A percentile compares a stretch with the other conserved stretches of the same genome.
These are phyloP conservation scores for Drosophila paracracens DNA, from an alignment of 2,888 invertebrate species.

Conservation along the genomic window DNA sequence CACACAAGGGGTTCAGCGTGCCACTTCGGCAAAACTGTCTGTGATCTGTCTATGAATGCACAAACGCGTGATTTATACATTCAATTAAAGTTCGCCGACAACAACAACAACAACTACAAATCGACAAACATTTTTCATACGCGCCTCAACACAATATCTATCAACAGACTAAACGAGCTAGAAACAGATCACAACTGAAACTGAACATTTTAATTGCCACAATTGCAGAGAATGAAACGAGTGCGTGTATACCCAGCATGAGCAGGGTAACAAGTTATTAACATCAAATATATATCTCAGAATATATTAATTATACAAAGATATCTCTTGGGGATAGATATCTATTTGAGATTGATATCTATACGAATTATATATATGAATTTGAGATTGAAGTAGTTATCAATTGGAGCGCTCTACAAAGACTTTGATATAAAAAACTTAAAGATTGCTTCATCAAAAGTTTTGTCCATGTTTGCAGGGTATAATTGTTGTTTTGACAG, in stretches of 20 bases:
- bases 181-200: slow-evolving; percentile 33
- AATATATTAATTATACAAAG: no score
- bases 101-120: slow-evolving; percentile 35
- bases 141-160: slow-evolving; percentile 29
- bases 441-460: background rate
- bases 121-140: slow-evolving; percentile 52
- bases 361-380: no score
- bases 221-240: slow-evolving; percentile 13
- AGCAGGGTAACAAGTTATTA: background rate
- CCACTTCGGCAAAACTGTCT: slow-evolving; percentile 59
- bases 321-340: no score
- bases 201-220: slow-evolving; percentile 53
- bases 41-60: slow-evolving; percentile 74
- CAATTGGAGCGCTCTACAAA: background rate
- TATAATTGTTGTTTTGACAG: slow-evolving; percentile 16
- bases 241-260: slow-evolving; percentile 24
- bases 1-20: background rate
- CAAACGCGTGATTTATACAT: slow-evolving; percentile 73
- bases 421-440: background rate
- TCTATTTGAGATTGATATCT: no score
- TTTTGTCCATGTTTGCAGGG: slow-evolving; percentile 6
- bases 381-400: background rate
- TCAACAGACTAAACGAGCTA: slow-evolving; percentile 41
- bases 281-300: background rate
- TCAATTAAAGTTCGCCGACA: slow-evolving; percentile 69